A percentile compares a stretch with the other conserved stretches of the same genome.
Conservation (phyloP, 2,888 invertebrate species). For the Trisateles emortualis region DNA sequence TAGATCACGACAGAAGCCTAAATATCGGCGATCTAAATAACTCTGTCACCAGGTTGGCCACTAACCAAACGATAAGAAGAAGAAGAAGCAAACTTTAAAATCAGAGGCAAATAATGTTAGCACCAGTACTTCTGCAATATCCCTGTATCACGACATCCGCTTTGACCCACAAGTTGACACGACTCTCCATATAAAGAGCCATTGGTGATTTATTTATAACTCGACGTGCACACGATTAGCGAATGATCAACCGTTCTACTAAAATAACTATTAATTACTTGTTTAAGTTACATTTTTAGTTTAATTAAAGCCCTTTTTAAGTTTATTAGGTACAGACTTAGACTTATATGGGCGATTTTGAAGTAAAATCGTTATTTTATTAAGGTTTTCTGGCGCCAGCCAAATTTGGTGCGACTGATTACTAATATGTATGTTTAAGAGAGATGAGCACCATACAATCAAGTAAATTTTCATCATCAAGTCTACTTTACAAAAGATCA, state of each 20-base stretch:
- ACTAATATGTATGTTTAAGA: neutral
- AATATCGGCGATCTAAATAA: too few species aligned
- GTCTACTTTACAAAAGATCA: too few species aligned
- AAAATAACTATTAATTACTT: conserved; percentile 22
- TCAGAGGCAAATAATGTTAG: too few species aligned
- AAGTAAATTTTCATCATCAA: too few species aligned
- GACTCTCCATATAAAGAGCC: conserved; percentile 36
- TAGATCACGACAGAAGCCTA: too few species aligned
- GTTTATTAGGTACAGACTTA: neutral
- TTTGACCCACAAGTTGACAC: conserved; percentile 44
- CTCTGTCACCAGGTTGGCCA: too few species aligned
- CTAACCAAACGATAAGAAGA: too few species aligned
- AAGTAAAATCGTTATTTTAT: neutral
- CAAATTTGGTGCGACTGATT: neutral
- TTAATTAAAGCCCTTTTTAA: conserved; percentile 4
- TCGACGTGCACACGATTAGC: conserved; percentile 15
- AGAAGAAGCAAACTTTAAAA: too few species aligned
- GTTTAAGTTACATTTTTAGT: neutral
- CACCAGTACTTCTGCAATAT: conserved; percentile 18
- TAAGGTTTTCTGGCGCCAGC: conserved; percentile 1
- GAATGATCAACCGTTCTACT: conserved; percentile 22
- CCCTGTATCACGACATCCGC: conserved; percentile 12
- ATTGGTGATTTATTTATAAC: conserved; percentile 40
- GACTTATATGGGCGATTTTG: neutral
- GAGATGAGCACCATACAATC: neutral